Evolutionary conservation across 30 jellyfish, hydroid and myxozoan genomes (phyloP), one percentile per base, ranked within the genome.

Genomic region (Haliclystus octoradiatus): DNA sequence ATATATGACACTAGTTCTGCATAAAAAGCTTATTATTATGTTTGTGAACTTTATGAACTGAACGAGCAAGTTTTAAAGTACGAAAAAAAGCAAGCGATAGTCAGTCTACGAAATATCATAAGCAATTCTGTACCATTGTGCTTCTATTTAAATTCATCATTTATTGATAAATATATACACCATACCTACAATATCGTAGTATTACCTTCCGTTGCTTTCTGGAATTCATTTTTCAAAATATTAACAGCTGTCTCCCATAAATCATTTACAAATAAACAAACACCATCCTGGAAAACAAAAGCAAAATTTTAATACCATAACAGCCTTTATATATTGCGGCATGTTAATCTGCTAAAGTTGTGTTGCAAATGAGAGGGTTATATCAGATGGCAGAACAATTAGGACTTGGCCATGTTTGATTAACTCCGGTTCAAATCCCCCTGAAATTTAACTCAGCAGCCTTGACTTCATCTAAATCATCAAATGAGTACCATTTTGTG

Each of bases 171-270:
- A n/a, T n/a, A n/a, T n/a, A n/a, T n/a, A n/a, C n/a, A n/a, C n/a
- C n/a, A n/a, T n/a, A n/a, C n/a, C n/a, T n/a, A n/a, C n/a, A n/a
- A n/a, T n/a, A n/a, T n/a, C n/a, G n/a, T n/a, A n/a, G n/a, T n/a
- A n/a, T 9, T 40, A 40, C 57, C 57, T 35, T 79, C 81, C 27
- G 94, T 71, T 0, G 90, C 85, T 64, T 34, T 66, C 26, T 62
- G 69, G 9, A 85, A 26, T 9, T 77, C 92, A 35, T 68, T 74
- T 9, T 78, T 69, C 35, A 85, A 29, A 7, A 63, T 57, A 27
- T 85, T 84, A 64, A 73, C 49, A 4, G 76, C 65, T 69, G 61
- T 68, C 28, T 34, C 32, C 96, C 96, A 85, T 51, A 85, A 79
- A 52, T 79, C 69, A 34, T 79, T 74, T 60, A 85, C 66, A 26